phyloP scores from a whole-genome alignment of 2,797 vertebrate genomes.

The Phrynocephalus guinanensis region DNA sequence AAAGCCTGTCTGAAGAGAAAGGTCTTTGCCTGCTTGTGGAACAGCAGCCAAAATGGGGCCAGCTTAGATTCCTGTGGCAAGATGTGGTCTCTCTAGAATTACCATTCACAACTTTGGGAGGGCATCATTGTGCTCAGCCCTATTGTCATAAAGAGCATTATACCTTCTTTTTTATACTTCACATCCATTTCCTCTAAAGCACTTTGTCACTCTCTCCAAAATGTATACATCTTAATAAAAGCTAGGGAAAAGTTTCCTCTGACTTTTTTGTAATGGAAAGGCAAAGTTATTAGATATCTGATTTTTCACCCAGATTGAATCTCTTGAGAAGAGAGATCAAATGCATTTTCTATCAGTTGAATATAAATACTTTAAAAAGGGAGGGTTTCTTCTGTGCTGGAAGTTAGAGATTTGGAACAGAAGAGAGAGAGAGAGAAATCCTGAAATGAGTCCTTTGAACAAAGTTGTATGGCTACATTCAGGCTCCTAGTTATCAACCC shows the following conservation, averaged over 20 bases:
- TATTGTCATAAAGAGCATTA: neutral
- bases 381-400: conserved; percentile 20
- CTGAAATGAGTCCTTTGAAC: conserved; percentile 20
- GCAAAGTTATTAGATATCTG: conserved; percentile 47
- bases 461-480: neutral
- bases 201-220: conserved; percentile 46
- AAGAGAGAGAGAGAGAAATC: too few species aligned
- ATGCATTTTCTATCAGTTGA: conserved; percentile 17
- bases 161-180: conserved; percentile 45
- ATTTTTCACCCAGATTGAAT: conserved; percentile 3
- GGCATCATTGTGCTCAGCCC: too few species aligned
- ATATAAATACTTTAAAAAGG: conserved; percentile 30
- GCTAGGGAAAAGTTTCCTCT: conserved; percentile 33
- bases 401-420: neutral
- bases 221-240: conserved; percentile 56
- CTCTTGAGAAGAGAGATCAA: conserved; percentile 37
- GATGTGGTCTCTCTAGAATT: too few species aligned
- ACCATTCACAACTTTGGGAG: too few species aligned
- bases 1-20: too few species aligned
- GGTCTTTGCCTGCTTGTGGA: too few species aligned
- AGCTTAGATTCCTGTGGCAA: too few species aligned
- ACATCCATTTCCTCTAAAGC: conserved; percentile 50
- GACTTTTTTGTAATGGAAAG: conserved; percentile 35
- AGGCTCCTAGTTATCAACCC: neutral
- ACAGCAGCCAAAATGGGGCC: too few species aligned